These are phyloP conservation scores for Cryptoprocta ferox DNA, from an alignment of 2,797 vertebrate species.

Conservation along the genomic window DNA sequence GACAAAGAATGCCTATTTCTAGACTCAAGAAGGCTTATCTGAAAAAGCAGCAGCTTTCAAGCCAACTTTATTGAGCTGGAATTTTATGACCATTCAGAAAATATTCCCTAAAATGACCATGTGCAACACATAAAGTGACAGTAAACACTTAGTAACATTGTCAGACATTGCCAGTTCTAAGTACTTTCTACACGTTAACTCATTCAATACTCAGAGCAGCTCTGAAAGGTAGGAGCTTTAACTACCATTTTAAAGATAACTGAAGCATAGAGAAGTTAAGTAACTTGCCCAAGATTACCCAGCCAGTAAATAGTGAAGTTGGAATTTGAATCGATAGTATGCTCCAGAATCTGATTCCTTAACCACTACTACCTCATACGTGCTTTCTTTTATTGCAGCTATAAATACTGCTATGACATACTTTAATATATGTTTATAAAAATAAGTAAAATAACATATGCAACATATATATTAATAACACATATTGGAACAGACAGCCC, in stretches of 20 bases:
- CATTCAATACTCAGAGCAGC: not conserved
- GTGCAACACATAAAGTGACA: not conserved
- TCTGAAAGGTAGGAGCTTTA: not conserved
- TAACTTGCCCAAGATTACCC: not conserved
- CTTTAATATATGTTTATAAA: not conserved
- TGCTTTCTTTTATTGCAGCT: not conserved
- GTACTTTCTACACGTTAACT: not conserved
- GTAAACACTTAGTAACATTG: not conserved
- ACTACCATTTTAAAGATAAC: not conserved
- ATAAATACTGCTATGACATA: not conserved
- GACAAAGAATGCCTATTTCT: not conserved
- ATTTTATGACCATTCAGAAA: constrained; percentile 22
- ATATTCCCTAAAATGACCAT: not conserved
- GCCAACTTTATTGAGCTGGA: not conserved
- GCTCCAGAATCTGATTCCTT: not conserved
- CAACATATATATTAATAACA: not conserved
- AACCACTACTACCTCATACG: not conserved
- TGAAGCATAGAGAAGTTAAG: not conserved
- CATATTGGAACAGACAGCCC: not conserved
- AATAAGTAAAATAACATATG: not conserved
- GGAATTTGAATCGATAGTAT: not conserved
- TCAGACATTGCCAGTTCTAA: not conserved
- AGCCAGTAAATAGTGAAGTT: not conserved
- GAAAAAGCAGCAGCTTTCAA: not conserved
- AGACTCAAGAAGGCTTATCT: not conserved